phyloP scores from a whole-genome alignment of 2,797 vertebrate species.

The Periophthalmus magnuspinnatus region DNA sequence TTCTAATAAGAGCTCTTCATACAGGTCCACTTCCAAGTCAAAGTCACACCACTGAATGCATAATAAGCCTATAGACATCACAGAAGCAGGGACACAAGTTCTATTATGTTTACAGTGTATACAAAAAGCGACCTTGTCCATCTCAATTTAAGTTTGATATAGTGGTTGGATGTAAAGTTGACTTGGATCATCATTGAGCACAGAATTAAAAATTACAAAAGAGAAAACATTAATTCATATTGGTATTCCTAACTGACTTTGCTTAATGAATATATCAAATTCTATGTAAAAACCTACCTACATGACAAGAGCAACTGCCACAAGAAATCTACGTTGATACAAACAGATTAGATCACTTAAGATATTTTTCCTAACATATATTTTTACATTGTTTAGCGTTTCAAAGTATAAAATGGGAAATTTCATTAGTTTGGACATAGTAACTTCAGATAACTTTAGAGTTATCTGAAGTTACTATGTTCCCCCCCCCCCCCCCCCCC shows the following conservation, averaged over 20 bases:
- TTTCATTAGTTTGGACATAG: no score
- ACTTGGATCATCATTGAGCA: neutral
- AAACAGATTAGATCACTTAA: no score
- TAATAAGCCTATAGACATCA: slow-evolving; percentile 24
- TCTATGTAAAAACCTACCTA: no score
- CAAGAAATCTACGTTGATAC: no score
- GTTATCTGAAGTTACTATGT: no score
- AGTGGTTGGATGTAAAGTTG: neutral
- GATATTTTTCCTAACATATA: no score
- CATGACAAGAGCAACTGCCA: no score
- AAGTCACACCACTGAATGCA: slow-evolving; percentile 31
- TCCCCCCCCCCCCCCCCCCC: no score
- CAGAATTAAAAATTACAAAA: neutral
- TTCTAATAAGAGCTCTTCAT: slow-evolving; percentile 59
- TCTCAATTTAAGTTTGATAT: neutral
- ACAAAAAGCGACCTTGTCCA: neutral
- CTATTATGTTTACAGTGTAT: neutral
- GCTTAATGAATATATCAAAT: no score
- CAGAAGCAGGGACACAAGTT: slow-evolving; percentile 5
- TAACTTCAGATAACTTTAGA: neutral
- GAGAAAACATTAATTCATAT: neutral
- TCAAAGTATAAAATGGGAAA: neutral
- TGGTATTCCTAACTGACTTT: no score
- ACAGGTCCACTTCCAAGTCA: slow-evolving; percentile 48
- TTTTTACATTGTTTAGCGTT: neutral